Conservation (phyloP, 2,888 invertebrate species). For the Ariolimax columbianus region DNA sequence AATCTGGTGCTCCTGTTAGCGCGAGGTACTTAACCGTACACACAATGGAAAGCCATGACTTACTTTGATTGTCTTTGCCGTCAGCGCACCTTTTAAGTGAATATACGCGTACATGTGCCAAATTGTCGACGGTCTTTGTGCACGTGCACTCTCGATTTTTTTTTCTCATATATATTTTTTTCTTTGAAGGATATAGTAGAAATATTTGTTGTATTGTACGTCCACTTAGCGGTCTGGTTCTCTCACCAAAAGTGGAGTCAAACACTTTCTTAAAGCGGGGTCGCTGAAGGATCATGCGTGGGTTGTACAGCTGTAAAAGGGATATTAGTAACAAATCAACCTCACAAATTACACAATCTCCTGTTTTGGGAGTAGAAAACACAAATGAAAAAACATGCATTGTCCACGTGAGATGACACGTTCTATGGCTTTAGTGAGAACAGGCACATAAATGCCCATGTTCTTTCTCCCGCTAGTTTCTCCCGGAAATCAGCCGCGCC, state of each 20-base stretch:
- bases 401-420: no score
- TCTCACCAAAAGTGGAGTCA: neutral
- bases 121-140: neutral
- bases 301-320: no score
- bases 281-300: neutral
- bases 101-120: slow-evolving; percentile 5
- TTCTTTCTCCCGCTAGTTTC: neutral
- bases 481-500: slow-evolving; percentile 26
- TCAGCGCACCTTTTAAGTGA: slow-evolving; percentile 17
- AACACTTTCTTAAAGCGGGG: neutral
- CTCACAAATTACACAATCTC: no score
- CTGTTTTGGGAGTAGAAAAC: neutral
- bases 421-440: slow-evolving; percentile 25
- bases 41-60: neutral
- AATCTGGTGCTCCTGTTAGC: neutral
- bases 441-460: neutral
- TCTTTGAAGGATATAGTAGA: neutral
- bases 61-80: neutral
- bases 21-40: neutral
- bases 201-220: neutral
- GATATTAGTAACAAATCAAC: no score
- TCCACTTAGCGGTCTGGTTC: neutral
- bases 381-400: neutral
- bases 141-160: neutral
- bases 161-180: no score